Percentiles rank a stretch among this genome's conserved stretches.
Conservation (phyloP, 2,888 invertebrate genomes). For the Busseola fusca region DNA sequence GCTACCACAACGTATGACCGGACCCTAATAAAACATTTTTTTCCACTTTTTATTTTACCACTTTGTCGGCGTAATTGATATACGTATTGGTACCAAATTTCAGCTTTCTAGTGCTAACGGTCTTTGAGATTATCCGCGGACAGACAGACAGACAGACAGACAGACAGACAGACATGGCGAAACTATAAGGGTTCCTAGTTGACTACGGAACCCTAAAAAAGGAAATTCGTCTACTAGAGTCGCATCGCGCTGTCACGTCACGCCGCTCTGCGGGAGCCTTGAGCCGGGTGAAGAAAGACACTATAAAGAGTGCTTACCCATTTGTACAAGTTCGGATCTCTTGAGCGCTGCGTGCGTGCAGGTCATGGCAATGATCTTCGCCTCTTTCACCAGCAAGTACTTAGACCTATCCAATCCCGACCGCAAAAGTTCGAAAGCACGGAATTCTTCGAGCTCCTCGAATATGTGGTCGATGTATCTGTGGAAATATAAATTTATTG, state of each 20-base stretch:
- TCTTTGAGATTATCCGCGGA: too few relatives aligned
- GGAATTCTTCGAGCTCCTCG: slow-evolving; percentile 98
- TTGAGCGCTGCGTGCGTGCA: slow-evolving; percentile 99
- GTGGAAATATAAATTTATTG: slow-evolving; percentile 34
- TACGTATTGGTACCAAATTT: too few relatives aligned
- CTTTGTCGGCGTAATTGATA: too few relatives aligned
- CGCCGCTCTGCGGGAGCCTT: neutral
- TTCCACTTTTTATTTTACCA: too few relatives aligned
- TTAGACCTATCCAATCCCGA: slow-evolving; percentile 98
- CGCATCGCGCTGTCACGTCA: neutral
- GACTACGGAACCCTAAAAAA: too few relatives aligned
- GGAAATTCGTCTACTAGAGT: neutral
- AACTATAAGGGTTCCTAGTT: too few relatives aligned
- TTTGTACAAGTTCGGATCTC: slow-evolving; percentile 97
- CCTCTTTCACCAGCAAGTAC: slow-evolving; percentile 98
- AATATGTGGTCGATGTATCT: slow-evolving; percentile 98
- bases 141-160: too few relatives aligned
- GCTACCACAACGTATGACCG: too few relatives aligned
- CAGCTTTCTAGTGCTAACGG: too few relatives aligned
- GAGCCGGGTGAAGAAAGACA: too few relatives aligned
- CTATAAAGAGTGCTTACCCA: slow-evolving; percentile 90
- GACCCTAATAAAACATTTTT: too few relatives aligned
- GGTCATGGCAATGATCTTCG: slow-evolving; percentile 99
- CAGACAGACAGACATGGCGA: neutral
- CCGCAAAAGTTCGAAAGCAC: slow-evolving; percentile 98